Conservation (phyloP, 2,888 invertebrate species). For the Epicampocera succincta region DNA sequence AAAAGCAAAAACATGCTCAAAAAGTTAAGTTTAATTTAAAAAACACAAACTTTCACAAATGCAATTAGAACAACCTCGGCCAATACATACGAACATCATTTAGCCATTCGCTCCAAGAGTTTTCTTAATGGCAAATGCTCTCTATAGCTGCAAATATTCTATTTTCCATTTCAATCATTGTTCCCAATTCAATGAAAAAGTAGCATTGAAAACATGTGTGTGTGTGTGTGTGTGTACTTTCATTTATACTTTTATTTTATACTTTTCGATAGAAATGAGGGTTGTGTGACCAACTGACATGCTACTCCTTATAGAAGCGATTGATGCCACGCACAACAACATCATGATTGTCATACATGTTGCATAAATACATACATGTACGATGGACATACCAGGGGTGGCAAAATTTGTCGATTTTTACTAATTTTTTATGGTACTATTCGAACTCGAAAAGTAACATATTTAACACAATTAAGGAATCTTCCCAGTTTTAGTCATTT, state of each 20-base stretch:
- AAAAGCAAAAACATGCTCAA: no score
- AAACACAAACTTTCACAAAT: background rate
- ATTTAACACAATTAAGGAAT: no score
- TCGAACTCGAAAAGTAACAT: no score
- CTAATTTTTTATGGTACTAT: no score
- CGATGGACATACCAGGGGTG: no score
- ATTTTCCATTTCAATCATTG: constrained; percentile 20
- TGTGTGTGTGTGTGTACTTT: background rate
- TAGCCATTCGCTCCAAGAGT: background rate
- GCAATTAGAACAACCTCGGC: background rate
- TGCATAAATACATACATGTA: background rate
- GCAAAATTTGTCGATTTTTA: no score
- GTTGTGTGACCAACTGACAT: constrained; percentile 37
- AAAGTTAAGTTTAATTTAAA: background rate
- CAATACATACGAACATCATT: background rate
- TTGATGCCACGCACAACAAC: constrained; percentile 10
- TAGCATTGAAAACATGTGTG: background rate
- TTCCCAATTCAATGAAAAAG: constrained; percentile 14
- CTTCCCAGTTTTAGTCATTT: no score
- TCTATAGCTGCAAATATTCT: background rate
- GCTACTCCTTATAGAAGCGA: constrained; percentile 3
- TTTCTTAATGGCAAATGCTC: constrained; percentile 22
- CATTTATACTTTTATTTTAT: constrained; percentile 22
- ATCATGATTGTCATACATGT: constrained; percentile 6
- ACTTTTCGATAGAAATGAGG: constrained; percentile 49